A percentile compares a stretch with the other conserved stretches of the same genome.
Evolutionary conservation across 2,888 invertebrate genomes (phyloP).

Genomic region (Tachina lurida): DNA sequence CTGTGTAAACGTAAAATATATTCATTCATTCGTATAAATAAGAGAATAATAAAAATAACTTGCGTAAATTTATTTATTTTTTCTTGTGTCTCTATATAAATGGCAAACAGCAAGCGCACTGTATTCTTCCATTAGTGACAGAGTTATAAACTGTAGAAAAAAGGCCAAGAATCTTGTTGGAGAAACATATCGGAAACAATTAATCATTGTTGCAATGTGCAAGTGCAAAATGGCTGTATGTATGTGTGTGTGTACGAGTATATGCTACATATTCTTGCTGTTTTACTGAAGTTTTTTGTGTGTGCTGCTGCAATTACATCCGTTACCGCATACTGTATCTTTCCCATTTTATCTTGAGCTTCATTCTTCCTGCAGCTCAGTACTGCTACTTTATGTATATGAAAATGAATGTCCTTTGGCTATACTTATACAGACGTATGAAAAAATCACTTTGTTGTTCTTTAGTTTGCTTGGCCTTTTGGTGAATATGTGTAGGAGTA

Average conservation of each 20-base stretch:
- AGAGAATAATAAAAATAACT: conserved; percentile 30
- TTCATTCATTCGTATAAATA: conserved; percentile 12
- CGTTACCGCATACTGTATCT: conserved; percentile 68
- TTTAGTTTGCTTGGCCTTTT: neutral
- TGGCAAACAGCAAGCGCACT: conserved; percentile 6
- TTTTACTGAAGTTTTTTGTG: conserved; percentile 16
- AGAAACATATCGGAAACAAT: conserved; percentile 74
- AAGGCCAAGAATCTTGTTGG: conserved; percentile 60
- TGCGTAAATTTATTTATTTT: conserved; percentile 52
- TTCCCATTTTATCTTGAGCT: conserved; percentile 56
- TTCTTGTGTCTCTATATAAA: conserved; percentile 23
- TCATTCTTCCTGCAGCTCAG: conserved; percentile 16
- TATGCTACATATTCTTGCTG: conserved; percentile 45
- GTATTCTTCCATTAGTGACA: conserved; percentile 7
- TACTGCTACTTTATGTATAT: conserved; percentile 25
- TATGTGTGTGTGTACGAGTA: neutral
- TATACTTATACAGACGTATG: neutral
- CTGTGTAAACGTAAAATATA: conserved; percentile 61
- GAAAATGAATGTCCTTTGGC: conserved; percentile 61
- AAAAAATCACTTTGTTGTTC: conserved; percentile 25
- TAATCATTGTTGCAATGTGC: conserved; percentile 73
- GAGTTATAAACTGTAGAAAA: conserved; percentile 41
- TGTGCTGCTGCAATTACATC: conserved; percentile 62
- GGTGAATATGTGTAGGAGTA: conserved; percentile 30
- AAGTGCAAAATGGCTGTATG: conserved; percentile 58